Conservation (phyloP, 2,113 vertebrate genomes). For the Passer montanus region DNA sequence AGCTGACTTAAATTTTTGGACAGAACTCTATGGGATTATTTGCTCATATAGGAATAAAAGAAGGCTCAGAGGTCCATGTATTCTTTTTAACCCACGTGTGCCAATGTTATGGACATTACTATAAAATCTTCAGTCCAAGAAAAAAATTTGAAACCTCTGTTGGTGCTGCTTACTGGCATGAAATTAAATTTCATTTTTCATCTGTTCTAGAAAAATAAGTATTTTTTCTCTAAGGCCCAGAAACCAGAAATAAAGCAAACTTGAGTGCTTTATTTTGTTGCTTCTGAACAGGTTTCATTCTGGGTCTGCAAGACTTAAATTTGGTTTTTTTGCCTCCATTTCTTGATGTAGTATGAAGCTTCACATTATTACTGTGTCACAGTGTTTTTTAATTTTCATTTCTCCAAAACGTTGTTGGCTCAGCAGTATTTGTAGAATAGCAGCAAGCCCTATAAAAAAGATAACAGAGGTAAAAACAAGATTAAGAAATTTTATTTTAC, state of each 20-base stretch:
- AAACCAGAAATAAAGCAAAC: not conserved
- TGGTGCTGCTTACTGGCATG: not conserved
- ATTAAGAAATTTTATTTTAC: not conserved
- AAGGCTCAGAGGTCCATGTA: not conserved
- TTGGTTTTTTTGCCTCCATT: not conserved
- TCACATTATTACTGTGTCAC: not conserved
- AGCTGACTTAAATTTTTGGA: not conserved
- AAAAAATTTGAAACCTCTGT: not conserved
- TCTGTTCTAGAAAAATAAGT: not conserved
- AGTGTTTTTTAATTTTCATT: not conserved
- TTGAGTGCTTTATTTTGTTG: not conserved
- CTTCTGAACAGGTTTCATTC: not conserved
- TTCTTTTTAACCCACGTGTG: not conserved
- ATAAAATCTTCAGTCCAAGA: not conserved
- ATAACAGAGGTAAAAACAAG: not conserved
- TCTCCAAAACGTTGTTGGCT: not conserved
- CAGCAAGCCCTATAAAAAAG: not conserved
- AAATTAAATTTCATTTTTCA: not conserved
- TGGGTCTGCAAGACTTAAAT: not conserved
- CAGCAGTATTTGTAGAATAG: not conserved
- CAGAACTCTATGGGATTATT: not conserved
- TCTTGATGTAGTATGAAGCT: not conserved
- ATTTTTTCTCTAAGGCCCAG: not conserved
- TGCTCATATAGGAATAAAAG: not conserved
- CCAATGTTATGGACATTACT: not conserved